phyloP scores from a whole-genome alignment of 2,113 vertebrate genomes.

The Oreotrochilus melanogaster region DNA sequence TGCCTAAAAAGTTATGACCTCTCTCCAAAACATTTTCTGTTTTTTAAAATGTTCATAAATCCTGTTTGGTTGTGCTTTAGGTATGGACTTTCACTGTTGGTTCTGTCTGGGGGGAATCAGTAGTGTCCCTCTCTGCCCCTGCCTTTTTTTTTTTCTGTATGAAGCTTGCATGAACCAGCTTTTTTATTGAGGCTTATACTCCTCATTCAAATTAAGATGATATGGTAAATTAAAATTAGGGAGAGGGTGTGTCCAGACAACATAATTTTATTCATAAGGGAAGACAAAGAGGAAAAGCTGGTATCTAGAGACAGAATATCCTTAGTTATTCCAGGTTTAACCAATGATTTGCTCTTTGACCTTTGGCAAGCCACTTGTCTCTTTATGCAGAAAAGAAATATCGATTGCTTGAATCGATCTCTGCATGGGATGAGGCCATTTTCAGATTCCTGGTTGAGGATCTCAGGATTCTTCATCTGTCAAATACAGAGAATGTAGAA shows the following conservation, averaged over 20 bases:
- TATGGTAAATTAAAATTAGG: neutral
- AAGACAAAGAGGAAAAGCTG: neutral
- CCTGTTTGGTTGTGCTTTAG: neutral
- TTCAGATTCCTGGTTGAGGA: neutral
- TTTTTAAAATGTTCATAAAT: neutral
- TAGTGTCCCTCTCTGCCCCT: neutral
- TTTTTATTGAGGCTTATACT: neutral
- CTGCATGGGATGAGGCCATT: neutral
- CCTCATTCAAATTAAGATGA: neutral
- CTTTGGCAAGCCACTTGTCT: slow-evolving; percentile 33
- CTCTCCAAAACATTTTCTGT: neutral
- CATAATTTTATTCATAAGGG: neutral
- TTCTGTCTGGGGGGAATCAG: neutral
- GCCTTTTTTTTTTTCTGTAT: neutral
- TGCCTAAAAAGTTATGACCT: neutral
- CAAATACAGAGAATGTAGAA: neutral
- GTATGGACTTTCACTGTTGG: neutral
- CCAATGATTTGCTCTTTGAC: neutral
- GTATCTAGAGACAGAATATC: neutral
- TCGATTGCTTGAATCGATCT: neutral
- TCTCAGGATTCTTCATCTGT: neutral
- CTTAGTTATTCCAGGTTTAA: slow-evolving; percentile 7
- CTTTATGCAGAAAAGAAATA: neutral
- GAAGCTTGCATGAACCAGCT: neutral
- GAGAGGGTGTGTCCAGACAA: neutral